Percentiles rank a stretch among this genome's conserved stretches.
Conservation (phyloP, 2,888 invertebrate species). For the Tromatobia lineatoria region DNA sequence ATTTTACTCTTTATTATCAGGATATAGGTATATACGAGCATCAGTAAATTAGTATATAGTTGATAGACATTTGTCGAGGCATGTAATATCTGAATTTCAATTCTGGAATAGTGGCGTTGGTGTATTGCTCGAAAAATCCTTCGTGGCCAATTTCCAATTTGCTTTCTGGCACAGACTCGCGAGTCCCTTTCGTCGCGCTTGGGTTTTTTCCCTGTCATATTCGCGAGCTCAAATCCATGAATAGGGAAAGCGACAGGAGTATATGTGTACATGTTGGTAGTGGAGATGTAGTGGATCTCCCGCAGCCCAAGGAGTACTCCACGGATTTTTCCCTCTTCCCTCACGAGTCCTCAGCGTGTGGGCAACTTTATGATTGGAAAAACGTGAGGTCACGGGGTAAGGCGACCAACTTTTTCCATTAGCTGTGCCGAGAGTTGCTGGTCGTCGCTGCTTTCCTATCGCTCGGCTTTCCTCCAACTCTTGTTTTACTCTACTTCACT, state of each 20-base stretch:
- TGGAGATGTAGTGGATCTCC: conserved; percentile 27
- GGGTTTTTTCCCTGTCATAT: conserved; percentile 44
- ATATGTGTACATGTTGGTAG: neutral
- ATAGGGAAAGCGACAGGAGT: conserved; percentile 55
- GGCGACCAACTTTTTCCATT: conserved; percentile 71
- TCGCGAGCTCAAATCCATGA: conserved; percentile 54
- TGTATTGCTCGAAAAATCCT: conserved; percentile 27
- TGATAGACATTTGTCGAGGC: neutral
- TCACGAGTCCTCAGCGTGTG: conserved; percentile 43
- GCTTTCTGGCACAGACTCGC: conserved; percentile 3
- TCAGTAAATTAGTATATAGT: too few relatives aligned
- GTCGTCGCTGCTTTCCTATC: conserved; percentile 37
- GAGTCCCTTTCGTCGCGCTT: conserved; percentile 25
- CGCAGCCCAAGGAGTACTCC: conserved; percentile 44
- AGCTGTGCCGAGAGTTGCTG: conserved; percentile 60
- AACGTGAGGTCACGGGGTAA: conserved; percentile 71
- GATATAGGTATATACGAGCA: too few relatives aligned
- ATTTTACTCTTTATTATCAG: neutral
- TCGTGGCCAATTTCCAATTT: conserved; percentile 21
- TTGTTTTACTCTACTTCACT: conserved; percentile 16
- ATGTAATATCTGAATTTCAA: conserved; percentile 48
- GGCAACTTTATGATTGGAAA: conserved; percentile 76
- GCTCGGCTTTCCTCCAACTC: conserved; percentile 4
- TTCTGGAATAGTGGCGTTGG: conserved; percentile 41
- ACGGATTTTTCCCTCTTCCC: conserved; percentile 32